Evolutionary conservation across 2,888 invertebrate species (phyloP), one percentile per base, ranked within the genome.

Genomic region (Tortricodes alternella): DNA sequence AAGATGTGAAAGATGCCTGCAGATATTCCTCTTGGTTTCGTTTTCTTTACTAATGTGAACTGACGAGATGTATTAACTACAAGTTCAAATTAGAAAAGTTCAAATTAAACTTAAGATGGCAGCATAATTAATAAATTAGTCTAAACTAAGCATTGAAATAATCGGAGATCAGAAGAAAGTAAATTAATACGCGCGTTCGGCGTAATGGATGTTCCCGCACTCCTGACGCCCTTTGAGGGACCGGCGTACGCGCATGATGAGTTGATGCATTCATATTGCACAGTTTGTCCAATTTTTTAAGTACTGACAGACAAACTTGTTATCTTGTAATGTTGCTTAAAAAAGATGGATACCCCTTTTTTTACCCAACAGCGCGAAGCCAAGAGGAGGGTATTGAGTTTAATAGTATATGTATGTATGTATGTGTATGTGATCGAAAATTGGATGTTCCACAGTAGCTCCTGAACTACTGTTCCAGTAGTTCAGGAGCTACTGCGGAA

Each of bases 151-250:
- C 38, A 39, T 38, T n/a, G 41, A 49, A 48, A 50, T 46, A 18
- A 53, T 44, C 41, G 55, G 62, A 79, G 71, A 77, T 78, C 78
- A 73, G 65, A 79, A 63, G 66, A 56, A 68, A 53, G 50, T 51
- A 69, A 70, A 81, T 75, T 74, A 76, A 82, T 80, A 65, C 53
- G 46, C 57, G 43, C 59, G 64, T 63, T 60, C 62, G 59, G 53
- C 62, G 29, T 73, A 71, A 79, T 77, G 61, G 69, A 81, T 79
- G 74, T 50, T 62, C 58, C 58, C 59, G 63, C 66, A 50, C 38
- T 34, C 66, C 58, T 51, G 38, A 50, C 58, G 60, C 61, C 62
- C 61, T 64, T 66, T 67, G 62, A 64, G 29, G 37, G 46, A 38
- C 46, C 53, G 24, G 41, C 38, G 32, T 16, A 44, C 29, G 27